phyloP scores from a whole-genome alignment of 2,888 invertebrate genomes.

The Eremobia ochroleuca region DNA sequence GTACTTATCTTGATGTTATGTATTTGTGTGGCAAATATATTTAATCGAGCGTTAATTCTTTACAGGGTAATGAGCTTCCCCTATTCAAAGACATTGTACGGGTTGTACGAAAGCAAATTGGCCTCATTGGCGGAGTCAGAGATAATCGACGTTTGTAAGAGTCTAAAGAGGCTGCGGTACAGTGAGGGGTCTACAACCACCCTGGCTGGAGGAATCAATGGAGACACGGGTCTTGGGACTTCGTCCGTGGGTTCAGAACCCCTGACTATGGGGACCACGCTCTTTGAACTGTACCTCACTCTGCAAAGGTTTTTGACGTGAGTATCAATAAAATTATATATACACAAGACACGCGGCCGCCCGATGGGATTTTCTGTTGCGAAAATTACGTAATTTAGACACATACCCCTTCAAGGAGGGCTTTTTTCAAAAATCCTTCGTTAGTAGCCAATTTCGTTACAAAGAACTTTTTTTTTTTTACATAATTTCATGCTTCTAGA shows the following conservation, averaged over 20 bases:
- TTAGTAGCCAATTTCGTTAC: too few relatives aligned
- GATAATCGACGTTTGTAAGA: conserved; percentile 93
- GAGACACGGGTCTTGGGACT: conserved; percentile 87
- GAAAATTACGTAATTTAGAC: too few relatives aligned
- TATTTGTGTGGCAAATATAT: conserved; percentile 18
- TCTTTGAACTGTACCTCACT: conserved; percentile 98
- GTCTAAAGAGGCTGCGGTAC: conserved; percentile 92
- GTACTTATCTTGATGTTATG: too few relatives aligned
- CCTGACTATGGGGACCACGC: conserved; percentile 95
- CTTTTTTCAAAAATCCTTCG: too few relatives aligned
- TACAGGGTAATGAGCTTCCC: conserved; percentile 93
- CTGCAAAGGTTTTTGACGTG: conserved; percentile 96
- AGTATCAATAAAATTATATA: conserved; percentile 78
- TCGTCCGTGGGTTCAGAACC: conserved; percentile 91
- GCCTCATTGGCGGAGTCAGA: conserved; percentile 93
- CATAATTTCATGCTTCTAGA: background rate
- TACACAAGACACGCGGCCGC: background rate
- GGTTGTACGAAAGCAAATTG: conserved; percentile 93
- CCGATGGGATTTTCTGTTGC: background rate
- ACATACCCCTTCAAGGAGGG: too few relatives aligned
- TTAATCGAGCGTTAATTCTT: conserved; percentile 38
- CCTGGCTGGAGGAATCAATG: conserved; percentile 89
- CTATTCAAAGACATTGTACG: conserved; percentile 94
- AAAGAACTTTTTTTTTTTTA: background rate
- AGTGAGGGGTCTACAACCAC: conserved; percentile 84